Evolutionary conservation across 1,140 invertebrate genomes (phyloP).

Genomic region (Gonioctena quinquepunctata): DNA sequence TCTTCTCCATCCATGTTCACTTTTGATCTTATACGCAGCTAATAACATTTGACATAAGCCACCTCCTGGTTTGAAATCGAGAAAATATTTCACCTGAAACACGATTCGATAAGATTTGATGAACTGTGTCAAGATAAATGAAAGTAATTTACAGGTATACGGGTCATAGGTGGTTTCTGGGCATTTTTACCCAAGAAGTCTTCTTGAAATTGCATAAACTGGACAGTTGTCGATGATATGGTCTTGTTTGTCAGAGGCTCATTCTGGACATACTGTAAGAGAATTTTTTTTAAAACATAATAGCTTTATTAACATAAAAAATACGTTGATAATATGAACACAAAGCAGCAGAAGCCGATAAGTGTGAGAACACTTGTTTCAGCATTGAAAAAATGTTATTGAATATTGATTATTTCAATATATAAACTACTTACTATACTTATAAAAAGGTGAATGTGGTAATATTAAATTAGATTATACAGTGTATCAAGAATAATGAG

Average conservation of each 20-base stretch:
- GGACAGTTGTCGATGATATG: slow-evolving; percentile 80
- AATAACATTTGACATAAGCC: slow-evolving; percentile 90
- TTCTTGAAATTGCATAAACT: slow-evolving; percentile 95
- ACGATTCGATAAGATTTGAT: neutral
- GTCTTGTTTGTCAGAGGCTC: slow-evolving; percentile 94
- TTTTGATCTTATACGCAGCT: slow-evolving; percentile 93
- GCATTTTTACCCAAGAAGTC: slow-evolving; percentile 94
- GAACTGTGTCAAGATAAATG: slow-evolving; percentile 6
- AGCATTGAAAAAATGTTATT: no score
- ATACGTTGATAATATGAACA: no score
- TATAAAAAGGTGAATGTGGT: no score
- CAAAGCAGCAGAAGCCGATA: no score
- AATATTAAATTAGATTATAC: no score
- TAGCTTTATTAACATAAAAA: no score
- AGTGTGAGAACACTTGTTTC: no score
- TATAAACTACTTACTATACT: no score
- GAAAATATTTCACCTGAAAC: slow-evolving; percentile 67
- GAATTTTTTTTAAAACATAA: no score
- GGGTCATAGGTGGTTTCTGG: slow-evolving; percentile 80
- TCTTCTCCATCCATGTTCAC: slow-evolving; percentile 92
- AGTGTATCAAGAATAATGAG: no score
- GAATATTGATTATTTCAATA: no score
- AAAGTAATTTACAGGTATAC: slow-evolving; percentile 73
- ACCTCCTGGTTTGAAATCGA: slow-evolving; percentile 93
- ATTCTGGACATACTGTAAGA: slow-evolving; percentile 78